Percentiles rank a stretch among this genome's conserved stretches.
phyloP scores from a whole-genome alignment of 2,888 invertebrate species.

The Cephus nigrinus region DNA sequence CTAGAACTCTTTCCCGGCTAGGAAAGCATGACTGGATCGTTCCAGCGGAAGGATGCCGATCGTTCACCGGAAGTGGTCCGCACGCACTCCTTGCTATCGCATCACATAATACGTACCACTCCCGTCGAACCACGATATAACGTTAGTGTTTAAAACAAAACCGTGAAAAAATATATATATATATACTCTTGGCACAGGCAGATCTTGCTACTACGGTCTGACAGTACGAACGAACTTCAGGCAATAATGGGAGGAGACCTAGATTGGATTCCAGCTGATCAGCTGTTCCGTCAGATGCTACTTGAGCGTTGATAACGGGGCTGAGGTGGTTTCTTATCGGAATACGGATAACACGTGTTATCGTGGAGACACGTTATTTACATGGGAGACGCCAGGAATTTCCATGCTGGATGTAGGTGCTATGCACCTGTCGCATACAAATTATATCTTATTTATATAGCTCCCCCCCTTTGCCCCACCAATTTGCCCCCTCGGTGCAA shows the following conservation, averaged over 20 bases:
- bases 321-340: neutral
- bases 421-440: slow-evolving; percentile 4
- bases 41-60: slow-evolving; percentile 18
- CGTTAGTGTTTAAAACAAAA: neutral
- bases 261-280: neutral
- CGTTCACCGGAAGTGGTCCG: slow-evolving; percentile 11
- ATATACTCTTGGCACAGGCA: neutral
- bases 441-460: slow-evolving; percentile 13
- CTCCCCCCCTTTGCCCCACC: neutral
- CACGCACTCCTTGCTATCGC: slow-evolving; percentile 15
- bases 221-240: neutral
- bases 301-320: neutral
- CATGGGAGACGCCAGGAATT: neutral
- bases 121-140: neutral
- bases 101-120: neutral
- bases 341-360: neutral
- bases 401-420: neutral
- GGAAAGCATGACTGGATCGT: neutral
- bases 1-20: neutral
- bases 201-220: neutral
- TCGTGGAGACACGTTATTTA: neutral
- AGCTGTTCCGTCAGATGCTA: neutral
- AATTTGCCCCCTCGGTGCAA: neutral
- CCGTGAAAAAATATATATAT: neutral
- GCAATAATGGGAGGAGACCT: neutral